phyloP scores from a whole-genome alignment of 2,888 invertebrate genomes.

The Ischnura elegans region DNA sequence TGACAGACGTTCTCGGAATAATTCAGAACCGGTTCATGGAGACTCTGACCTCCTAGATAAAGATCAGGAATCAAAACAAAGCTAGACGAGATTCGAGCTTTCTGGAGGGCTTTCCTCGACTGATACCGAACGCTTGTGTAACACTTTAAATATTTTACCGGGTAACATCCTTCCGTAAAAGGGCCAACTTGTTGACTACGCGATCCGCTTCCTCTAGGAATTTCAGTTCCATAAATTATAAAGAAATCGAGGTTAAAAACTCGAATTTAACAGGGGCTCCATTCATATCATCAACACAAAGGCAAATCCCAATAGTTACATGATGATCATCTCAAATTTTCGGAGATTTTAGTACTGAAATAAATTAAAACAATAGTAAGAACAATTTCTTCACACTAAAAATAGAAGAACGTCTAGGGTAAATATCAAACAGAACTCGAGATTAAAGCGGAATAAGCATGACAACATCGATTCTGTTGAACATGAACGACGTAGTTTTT shows the following conservation, averaged over 20 bases:
- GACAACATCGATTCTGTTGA: not conserved
- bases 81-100: not conserved
- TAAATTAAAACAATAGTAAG: not conserved
- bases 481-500: not conserved
- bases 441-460: not conserved
- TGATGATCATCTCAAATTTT: not conserved
- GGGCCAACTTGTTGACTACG: not conserved
- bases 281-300: not conserved
- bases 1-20: conserved; percentile 22
- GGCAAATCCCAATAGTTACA: not conserved
- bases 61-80: not conserved
- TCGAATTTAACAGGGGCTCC: not conserved
- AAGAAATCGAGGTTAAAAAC: not conserved
- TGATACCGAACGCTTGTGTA: not conserved
- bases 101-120: not conserved
- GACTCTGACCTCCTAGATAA: not conserved
- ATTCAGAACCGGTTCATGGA: not conserved
- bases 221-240: not conserved
- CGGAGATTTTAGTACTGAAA: not conserved
- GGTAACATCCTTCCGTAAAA: conserved; percentile 16
- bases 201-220: not conserved
- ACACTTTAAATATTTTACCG: not conserved
- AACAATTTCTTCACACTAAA: not conserved
- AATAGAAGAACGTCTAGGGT: no score
- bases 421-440: no score